Conservation (phyloP, 2,888 invertebrate genomes). For the Neoascia interrupta region DNA sequence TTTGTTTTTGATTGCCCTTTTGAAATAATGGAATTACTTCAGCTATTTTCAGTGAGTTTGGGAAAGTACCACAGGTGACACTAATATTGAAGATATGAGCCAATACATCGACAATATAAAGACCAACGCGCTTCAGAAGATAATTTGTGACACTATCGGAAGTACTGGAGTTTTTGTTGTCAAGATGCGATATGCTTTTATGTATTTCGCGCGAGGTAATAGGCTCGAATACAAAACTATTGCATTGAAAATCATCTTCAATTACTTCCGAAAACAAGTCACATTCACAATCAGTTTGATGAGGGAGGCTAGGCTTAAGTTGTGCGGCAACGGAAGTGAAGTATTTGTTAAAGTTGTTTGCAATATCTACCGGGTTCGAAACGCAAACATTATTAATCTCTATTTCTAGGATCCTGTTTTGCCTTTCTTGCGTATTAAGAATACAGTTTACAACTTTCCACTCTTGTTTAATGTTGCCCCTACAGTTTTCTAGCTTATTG, state of each 20-base stretch:
- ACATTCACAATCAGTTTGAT: conserved; percentile 2
- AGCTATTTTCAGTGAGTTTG: conserved; percentile 9
- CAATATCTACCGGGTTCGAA: conserved; percentile 10
- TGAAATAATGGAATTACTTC: conserved; percentile 22
- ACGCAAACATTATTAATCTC: conserved; percentile 9
- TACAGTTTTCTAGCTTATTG: conserved; percentile 8
- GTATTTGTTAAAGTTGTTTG: conserved; percentile 3
- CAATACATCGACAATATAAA: conserved; percentile 11
- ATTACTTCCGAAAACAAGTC: not conserved
- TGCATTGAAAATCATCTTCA: not conserved
- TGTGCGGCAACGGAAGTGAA: not conserved
- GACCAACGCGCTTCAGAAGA: conserved; percentile 5
- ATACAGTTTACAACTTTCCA: conserved; percentile 31
- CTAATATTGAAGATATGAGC: conserved; percentile 1
- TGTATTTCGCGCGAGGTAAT: not conserved
- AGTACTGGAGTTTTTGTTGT: not conserved
- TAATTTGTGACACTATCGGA: conserved; percentile 1
- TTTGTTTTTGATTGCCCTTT: conserved; percentile 9
- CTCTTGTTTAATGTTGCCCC: conserved; percentile 18
- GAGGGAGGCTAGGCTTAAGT: not conserved
- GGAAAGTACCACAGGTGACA: not conserved
- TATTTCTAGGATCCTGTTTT: conserved; percentile 16
- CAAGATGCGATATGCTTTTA: not conserved
- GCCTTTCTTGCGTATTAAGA: conserved; percentile 1
- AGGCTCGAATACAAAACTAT: not conserved